Percentiles rank a stretch among this genome's conserved stretches.
These are phyloP conservation scores for Melanchra persicariae DNA, from an alignment of 2,888 invertebrate genomes.

Conservation along the genomic window DNA sequence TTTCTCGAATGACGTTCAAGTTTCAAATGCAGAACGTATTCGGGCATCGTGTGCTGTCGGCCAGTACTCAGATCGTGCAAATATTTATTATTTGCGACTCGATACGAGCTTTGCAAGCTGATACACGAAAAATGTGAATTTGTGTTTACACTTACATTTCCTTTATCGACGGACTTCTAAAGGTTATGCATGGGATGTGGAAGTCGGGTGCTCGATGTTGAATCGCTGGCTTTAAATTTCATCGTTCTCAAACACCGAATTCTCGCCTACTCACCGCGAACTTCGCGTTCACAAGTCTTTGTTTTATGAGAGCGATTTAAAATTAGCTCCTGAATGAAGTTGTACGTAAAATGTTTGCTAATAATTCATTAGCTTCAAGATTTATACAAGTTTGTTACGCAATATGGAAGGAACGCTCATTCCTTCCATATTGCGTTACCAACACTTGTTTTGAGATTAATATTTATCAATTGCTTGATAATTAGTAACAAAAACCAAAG, in stretches of 20 bases:
- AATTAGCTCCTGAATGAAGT: constrained; percentile 30
- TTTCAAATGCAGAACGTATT: constrained; percentile 53
- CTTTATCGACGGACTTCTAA: constrained; percentile 34
- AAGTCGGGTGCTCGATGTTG: not conserved
- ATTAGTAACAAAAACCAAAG: too few relatives aligned
- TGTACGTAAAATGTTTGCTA: not conserved
- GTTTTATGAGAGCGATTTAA: constrained; percentile 26
- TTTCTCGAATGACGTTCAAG: constrained; percentile 37
- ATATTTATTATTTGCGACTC: constrained; percentile 68
- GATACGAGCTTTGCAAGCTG: constrained; percentile 57
- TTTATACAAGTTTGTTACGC: not conserved
- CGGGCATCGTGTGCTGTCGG: constrained; percentile 54
- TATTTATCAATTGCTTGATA: not conserved
- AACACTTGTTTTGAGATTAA: not conserved
- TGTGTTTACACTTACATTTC: constrained; percentile 62
- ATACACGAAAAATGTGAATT: constrained; percentile 53
- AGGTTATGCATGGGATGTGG: constrained; percentile 20
- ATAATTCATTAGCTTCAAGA: not conserved
- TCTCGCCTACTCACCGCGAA: constrained; percentile 4
- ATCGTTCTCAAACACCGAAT: constrained; percentile 11
- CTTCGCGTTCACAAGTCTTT: constrained; percentile 4
- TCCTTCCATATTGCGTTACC: not conserved
- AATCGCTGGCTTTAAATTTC: constrained; percentile 14
- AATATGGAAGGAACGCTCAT: too few relatives aligned
- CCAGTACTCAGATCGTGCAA: constrained; percentile 57